Evolutionary conservation across 2,888 invertebrate species (phyloP).

Genomic region (Agriopis aurantiaria): DNA sequence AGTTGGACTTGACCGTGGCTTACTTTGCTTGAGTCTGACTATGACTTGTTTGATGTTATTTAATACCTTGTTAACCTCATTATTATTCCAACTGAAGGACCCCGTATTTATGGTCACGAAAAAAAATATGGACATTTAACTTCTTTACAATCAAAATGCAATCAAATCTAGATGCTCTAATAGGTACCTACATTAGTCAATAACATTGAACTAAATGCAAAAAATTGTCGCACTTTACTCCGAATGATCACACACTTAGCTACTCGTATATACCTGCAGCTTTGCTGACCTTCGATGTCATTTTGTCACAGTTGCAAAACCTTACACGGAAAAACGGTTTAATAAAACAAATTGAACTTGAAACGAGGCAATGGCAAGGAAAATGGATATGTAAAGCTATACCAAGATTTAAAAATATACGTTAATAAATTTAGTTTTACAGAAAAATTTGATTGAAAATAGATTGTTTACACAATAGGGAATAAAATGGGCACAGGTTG

Average conservation of each 20-base stretch:
- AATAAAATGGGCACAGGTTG: not conserved
- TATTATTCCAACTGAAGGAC: no score
- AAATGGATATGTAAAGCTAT: not conserved
- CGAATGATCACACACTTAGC: constrained; percentile 8
- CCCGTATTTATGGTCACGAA: no score
- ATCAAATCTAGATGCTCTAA: not conserved
- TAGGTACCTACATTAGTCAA: not conserved
- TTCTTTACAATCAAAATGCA: no score
- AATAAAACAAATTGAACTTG: constrained; percentile 5
- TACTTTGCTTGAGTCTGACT: no score
- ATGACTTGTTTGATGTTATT: no score
- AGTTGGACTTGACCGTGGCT: no score
- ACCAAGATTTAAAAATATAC: no score
- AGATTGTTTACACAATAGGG: no score
- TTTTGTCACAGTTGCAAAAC: constrained; percentile 23
- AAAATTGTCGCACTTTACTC: constrained; percentile 4
- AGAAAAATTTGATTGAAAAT: not conserved
- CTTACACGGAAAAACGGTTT: constrained; percentile 14
- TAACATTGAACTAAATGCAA: constrained; percentile 8
- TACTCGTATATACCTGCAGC: not conserved
- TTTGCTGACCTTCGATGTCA: constrained; percentile 6
- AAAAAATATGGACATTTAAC: no score
- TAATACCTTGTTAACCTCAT: no score
- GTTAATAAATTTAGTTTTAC: no score
- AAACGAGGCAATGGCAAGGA: constrained; percentile 3